Conservation (phyloP, 2,113 vertebrate species). For the Reinhardtius hippoglossoides region DNA sequence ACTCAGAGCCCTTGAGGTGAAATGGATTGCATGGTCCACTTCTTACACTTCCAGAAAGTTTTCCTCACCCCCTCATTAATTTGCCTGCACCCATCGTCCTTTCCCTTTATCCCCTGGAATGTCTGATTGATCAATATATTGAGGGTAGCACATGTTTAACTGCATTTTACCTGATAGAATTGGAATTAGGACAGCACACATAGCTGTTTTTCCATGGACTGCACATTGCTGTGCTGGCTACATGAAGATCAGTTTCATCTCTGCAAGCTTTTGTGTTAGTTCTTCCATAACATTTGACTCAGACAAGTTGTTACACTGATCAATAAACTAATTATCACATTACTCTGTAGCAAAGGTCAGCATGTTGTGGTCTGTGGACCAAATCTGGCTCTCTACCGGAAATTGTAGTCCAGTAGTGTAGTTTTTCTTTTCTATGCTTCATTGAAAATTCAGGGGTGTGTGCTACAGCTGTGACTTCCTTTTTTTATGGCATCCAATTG, state of each 20-base stretch:
- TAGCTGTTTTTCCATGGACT: neutral
- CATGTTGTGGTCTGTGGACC: neutral
- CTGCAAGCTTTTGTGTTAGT: neutral
- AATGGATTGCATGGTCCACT: conserved; percentile 17
- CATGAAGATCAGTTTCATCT: neutral
- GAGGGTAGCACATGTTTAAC: neutral
- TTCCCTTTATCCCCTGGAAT: conserved; percentile 1
- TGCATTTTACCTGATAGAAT: neutral
- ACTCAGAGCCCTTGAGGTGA: conserved; percentile 89
- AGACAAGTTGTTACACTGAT: neutral
- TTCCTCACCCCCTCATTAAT: neutral
- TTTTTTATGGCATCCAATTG: neutral
- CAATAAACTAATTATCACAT: neutral
- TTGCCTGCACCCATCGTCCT: neutral
- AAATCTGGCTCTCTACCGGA: neutral
- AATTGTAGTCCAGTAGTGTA: neutral
- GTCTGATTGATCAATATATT: conserved; percentile 14
- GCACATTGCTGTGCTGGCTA: neutral
- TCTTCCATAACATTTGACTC: neutral
- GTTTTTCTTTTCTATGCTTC: neutral
- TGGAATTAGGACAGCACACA: neutral
- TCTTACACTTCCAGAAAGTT: neutral
- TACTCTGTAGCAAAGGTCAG: neutral
- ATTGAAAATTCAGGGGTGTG: neutral
- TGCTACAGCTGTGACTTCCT: neutral